Base-by-base conservation (phyloP, 2,888 invertebrate genomes). In the Ametastegia equiseti region DNA sequence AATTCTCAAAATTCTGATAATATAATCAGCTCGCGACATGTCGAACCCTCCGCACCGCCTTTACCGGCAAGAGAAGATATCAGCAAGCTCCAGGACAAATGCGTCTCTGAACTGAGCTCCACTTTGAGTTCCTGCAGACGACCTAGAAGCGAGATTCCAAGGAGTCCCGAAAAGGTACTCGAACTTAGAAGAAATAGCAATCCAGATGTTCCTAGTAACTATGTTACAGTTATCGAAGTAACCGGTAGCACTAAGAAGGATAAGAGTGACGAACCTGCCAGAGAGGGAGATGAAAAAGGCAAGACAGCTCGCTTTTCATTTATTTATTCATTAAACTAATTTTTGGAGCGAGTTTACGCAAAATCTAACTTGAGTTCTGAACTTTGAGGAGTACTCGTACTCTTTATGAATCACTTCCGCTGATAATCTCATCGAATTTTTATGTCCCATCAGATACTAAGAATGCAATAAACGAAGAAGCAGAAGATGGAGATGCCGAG, bases 191-290 rank as follows among this genome's bases (percentile, higher is more conserved):
- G 91, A 85, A 90, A 92, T 88, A 91, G 92, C 82, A 92, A 93
- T 89, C 93, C 93, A 42, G 91, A 92, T 84, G 90, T 91, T 81
- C 91, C 91, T 77, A 93, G 93, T 87, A 93, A 97, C 92, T 97
- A 97, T 92, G 95, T 97, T 85, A 97, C 97, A 83, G 97, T 97
- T 85, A 97, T 97, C 88, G 96, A 97, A 94, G 97, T 97, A 54
- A 97, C 97, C 92, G 97, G 97, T 91, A 91, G 90, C 85, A 88
- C 90, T 65, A 91, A 91, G 84, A 91, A 91, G 82, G 91, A 91
- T 50, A 90, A 91, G 84, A 85, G 87, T 69, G 89, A 89, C 39
- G 89, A 88, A 71, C 93, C 95, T 88, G 95, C 95, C 89, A 92
- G 93, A 86, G 93, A 93, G 65, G 89, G 90, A 81, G 91, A 91